These are phyloP conservation scores for Artemisiospiza belli DNA, from an alignment of 2,113 vertebrate species.

Conservation along the genomic window DNA sequence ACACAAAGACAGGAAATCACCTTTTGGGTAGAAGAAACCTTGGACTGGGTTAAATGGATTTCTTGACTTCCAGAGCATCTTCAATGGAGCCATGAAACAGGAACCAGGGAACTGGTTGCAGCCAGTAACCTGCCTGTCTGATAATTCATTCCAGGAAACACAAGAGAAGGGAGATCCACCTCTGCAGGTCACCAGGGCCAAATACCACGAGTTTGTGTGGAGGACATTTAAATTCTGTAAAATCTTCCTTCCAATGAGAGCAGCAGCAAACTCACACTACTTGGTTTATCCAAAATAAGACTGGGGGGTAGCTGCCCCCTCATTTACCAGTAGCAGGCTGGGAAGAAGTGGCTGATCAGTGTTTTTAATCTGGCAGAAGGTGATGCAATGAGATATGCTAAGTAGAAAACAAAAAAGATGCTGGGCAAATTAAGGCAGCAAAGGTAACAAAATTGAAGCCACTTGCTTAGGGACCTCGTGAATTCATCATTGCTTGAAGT, in stretches of 20 bases:
- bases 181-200: not conserved
- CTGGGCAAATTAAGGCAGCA: not conserved
- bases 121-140: rapidly evolving
- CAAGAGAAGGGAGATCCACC: not conserved
- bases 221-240: not conserved
- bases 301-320: not conserved
- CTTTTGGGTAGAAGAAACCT: not conserved
- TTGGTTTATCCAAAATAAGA: not conserved
- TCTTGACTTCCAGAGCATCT: not conserved
- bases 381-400: not conserved
- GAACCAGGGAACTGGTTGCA: not conserved
- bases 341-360: not conserved
- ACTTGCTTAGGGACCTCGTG: constrained; percentile 20
- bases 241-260: not conserved
- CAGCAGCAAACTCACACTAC: not conserved
- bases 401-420: not conserved
- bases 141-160: not conserved
- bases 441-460: constrained; percentile 19
- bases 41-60: not conserved
- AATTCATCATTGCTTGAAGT: constrained; percentile 42
- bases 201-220: not conserved
- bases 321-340: not conserved
- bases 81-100: not conserved
- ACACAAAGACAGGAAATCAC: not conserved
- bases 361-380: not conserved